These are phyloP conservation scores for Dryobotodes eremita DNA, from an alignment of 2,888 invertebrate species.

Conservation along the genomic window DNA sequence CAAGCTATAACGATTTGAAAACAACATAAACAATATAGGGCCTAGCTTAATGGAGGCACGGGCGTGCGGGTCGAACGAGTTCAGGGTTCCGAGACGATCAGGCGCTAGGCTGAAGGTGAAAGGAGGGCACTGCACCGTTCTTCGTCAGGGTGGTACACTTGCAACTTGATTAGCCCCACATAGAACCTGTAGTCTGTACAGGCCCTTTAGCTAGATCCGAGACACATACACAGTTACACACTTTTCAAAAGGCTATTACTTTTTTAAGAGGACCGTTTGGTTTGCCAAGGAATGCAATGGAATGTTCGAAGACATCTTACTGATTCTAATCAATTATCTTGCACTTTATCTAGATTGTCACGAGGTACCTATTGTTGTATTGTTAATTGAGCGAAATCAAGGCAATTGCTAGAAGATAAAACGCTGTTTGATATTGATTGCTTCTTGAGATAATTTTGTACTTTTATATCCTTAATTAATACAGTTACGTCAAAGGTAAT, in stretches of 20 bases:
- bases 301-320: slow-evolving; percentile 7
- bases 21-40: slow-evolving; percentile 41
- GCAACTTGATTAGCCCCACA: slow-evolving; percentile 55
- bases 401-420: slow-evolving; percentile 43
- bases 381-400: slow-evolving; percentile 47
- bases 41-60: slow-evolving; percentile 54
- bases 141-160: slow-evolving; percentile 62
- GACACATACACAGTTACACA: slow-evolving; percentile 57
- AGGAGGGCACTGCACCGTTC: slow-evolving; percentile 81
- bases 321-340: slow-evolving; percentile 38
- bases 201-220: slow-evolving; percentile 56
- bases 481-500: slow-evolving; percentile 1
- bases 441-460: slow-evolving; percentile 35
- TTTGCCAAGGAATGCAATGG: slow-evolving; percentile 4
- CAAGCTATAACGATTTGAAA: slow-evolving; percentile 29
- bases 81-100: slow-evolving; percentile 74
- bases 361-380: slow-evolving; percentile 39
- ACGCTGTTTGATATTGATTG: slow-evolving; percentile 29
- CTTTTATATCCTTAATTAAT: slow-evolving; percentile 8
- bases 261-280: slow-evolving; percentile 2
- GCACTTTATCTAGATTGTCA: slow-evolving; percentile 35
- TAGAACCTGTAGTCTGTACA: slow-evolving; percentile 55
- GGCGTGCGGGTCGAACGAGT: slow-evolving; percentile 72
- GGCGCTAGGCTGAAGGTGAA: slow-evolving; percentile 77
- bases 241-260: slow-evolving; percentile 15